Evolutionary conservation across 2,797 vertebrate genomes (phyloP).

Genomic region (Valencia hispanica): DNA sequence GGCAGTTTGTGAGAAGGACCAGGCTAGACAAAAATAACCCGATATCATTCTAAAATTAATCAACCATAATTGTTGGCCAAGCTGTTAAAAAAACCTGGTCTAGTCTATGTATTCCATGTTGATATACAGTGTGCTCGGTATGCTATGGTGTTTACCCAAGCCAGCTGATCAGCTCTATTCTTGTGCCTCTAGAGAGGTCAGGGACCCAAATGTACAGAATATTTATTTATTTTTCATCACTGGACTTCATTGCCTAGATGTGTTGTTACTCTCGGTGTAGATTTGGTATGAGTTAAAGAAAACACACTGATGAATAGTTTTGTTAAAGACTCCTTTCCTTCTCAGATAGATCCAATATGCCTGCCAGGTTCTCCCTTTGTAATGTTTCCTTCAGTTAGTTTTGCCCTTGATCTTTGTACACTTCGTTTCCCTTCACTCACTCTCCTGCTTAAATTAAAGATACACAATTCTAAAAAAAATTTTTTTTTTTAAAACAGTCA

Average conservation of each 20-base stretch:
- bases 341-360: constrained; percentile 8
- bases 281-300: neutral
- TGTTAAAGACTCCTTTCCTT: neutral
- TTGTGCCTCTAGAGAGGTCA: neutral
- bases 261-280: too few species aligned
- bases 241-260: too few species aligned
- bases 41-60: too few species aligned
- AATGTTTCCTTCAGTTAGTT: constrained; percentile 26
- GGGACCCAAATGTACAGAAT: too few species aligned
- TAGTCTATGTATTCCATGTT: neutral
- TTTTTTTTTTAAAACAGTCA: too few species aligned
- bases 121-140: neutral
- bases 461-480: neutral
- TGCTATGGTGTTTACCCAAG: neutral
- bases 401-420: constrained; percentile 20
- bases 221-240: too few species aligned
- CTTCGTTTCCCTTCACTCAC: neutral
- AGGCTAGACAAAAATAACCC: neutral
- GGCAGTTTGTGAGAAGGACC: too few species aligned
- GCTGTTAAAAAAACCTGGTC: neutral
- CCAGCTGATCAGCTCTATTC: neutral
- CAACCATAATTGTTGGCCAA: neutral
- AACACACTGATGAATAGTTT: neutral
- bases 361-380: constrained; percentile 22
- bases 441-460: neutral